These are phyloP conservation scores for Metacarcinus magister DNA, from an alignment of 2,888 invertebrate genomes.

Conservation along the genomic window DNA sequence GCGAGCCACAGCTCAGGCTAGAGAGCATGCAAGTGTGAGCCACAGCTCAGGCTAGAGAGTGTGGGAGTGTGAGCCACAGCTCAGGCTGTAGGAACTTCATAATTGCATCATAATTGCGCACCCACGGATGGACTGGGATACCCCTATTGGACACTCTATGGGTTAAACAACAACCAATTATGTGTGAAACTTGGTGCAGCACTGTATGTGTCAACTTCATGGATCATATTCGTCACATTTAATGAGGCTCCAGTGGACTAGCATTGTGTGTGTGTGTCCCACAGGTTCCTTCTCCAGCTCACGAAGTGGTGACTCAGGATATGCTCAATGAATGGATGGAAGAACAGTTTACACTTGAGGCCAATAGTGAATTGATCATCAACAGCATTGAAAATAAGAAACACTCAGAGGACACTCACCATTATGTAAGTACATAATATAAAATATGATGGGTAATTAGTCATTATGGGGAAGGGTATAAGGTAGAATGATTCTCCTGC, in stretches of 20 bases:
- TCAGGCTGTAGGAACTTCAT: too few relatives aligned
- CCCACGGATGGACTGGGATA: too few relatives aligned
- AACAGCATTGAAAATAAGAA: constrained; percentile 72
- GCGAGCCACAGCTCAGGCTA: too few relatives aligned
- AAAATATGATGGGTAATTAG: not conserved
- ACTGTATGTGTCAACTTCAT: too few relatives aligned
- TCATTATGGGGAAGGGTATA: not conserved
- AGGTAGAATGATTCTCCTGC: not conserved
- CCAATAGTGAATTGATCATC: constrained; percentile 68
- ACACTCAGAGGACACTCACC: constrained; percentile 50
- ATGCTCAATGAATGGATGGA: constrained; percentile 59
- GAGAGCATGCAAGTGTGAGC: too few relatives aligned
- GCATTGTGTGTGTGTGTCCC: not conserved
- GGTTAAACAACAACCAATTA: too few relatives aligned
- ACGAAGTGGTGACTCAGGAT: constrained; percentile 45
- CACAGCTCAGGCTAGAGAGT: too few relatives aligned
- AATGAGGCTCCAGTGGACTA: not conserved
- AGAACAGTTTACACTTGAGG: constrained; percentile 79
- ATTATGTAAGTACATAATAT: constrained; percentile 62
- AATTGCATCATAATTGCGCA: too few relatives aligned
- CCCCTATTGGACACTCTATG: too few relatives aligned
- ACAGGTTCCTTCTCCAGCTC: constrained; percentile 73
- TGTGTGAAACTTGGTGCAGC: too few relatives aligned
- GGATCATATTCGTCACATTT: too few relatives aligned
- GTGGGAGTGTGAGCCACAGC: too few relatives aligned